phyloP scores from a whole-genome alignment of 2,888 invertebrate genomes.

The Tinea semifulvella region DNA sequence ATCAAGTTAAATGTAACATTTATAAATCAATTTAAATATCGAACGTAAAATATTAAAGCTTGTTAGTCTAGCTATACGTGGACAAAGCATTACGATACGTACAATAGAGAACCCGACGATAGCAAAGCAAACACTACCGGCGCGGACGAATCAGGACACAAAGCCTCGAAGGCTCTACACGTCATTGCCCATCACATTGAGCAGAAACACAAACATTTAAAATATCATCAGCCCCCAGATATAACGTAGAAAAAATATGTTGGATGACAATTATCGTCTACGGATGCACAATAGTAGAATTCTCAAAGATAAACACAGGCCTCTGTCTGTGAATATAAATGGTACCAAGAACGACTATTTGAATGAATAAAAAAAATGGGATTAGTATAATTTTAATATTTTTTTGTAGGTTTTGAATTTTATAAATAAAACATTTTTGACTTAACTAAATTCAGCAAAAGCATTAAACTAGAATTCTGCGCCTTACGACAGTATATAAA shows the following conservation, averaged over 20 bases:
- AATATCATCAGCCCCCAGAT: constrained; percentile 49
- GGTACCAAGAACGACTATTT: constrained; percentile 2
- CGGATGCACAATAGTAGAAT: constrained; percentile 44
- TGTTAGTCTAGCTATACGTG: background rate
- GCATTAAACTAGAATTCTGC: background rate
- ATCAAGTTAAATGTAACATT: too few species aligned
- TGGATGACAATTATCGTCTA: constrained; percentile 41
- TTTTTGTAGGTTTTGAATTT: too few species aligned
- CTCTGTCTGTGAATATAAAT: constrained; percentile 6
- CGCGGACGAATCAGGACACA: constrained; percentile 39
- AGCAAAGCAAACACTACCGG: constrained; percentile 36
- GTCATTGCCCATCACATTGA: constrained; percentile 53
- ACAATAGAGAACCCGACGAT: constrained; percentile 25
- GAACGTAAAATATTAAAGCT: background rate
- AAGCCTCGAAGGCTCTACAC: constrained; percentile 43
- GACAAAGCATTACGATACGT: constrained; percentile 1
- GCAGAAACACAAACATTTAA: constrained; percentile 62
- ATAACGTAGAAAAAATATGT: constrained; percentile 37
- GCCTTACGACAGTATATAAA: background rate
- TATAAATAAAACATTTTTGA: too few species aligned
- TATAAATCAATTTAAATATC: too few species aligned
- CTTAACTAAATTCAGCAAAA: too few species aligned
- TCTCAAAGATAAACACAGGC: constrained; percentile 45
- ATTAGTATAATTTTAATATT: too few species aligned
- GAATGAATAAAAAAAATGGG: too few species aligned